Evolutionary conservation across 2,888 invertebrate species (phyloP).

Genomic region (Diploptera punctata): DNA sequence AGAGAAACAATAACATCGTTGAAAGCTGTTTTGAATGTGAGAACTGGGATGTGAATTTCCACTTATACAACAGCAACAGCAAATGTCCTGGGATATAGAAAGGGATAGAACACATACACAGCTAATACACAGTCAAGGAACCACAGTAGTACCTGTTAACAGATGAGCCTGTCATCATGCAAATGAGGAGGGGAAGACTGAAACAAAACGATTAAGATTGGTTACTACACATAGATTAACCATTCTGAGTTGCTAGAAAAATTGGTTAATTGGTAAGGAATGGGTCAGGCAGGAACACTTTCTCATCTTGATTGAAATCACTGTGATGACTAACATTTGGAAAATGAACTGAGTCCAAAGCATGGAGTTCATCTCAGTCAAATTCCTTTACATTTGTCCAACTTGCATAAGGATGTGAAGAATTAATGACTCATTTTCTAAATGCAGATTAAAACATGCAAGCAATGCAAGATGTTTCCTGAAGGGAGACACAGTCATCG

Average conservation of each 20-base stretch:
- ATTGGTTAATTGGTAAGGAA: neutral
- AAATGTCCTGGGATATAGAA: conserved; percentile 40
- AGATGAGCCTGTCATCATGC: conserved; percentile 51
- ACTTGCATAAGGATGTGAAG: too few relatives aligned
- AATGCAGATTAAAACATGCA: neutral
- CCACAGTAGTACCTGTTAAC: conserved; percentile 46
- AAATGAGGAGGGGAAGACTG: conserved; percentile 49
- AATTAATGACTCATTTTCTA: too few relatives aligned
- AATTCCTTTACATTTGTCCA: too few relatives aligned
- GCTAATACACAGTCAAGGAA: conserved; percentile 45
- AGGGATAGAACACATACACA: conserved; percentile 42
- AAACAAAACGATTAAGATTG: conserved; percentile 49
- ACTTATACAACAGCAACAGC: conserved; percentile 20
- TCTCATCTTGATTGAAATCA: too few relatives aligned
- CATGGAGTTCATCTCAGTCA: too few relatives aligned
- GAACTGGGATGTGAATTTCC: conserved; percentile 2
- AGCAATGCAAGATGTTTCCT: neutral
- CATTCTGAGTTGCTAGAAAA: conserved; percentile 21
- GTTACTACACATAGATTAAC: conserved; percentile 43
- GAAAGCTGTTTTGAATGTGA: conserved; percentile 18
- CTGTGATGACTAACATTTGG: too few relatives aligned
- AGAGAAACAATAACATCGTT: conserved; percentile 13
- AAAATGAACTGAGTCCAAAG: too few relatives aligned
- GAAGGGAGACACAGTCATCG: too few relatives aligned
- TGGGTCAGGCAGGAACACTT: neutral